Evolutionary conservation across 2,888 invertebrate species (phyloP), one percentile per base, ranked within the genome.

Genomic region (Athalia circularis): DNA sequence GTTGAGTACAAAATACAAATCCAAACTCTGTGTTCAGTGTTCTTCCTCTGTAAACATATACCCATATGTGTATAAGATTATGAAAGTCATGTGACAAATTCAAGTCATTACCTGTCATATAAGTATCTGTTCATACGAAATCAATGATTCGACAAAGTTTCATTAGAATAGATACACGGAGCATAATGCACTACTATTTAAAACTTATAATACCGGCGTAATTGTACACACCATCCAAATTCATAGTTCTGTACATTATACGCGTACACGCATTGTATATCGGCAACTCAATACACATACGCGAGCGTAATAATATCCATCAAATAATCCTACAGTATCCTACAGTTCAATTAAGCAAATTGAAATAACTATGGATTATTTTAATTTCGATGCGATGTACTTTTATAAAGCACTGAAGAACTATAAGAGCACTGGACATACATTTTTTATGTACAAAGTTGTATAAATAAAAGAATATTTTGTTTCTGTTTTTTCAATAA

Each of bases 1-100:
- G 79, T 82, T 80, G 80, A 82, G 82, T 79, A 82, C 80, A 80
- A 82, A 81, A 75, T 79, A 74, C 80, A 80, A 82, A 80, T 79
- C 77, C 68, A 82, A 82, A 79, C 80, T 81, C 80, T 80, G 82
- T 82, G 80, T 82, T 82, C 79, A 70, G 79, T 80, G 79, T 80
- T 80, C 79, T 80, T 70, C 79, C 70, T 64, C 76, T 70, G 29
- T 29, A 29, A 29, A 29, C 29, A 29, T 29, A 72, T 65, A 59
- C 54, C 48, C 13, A 74, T 77, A 11, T 43, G n/a, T 68, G 47
- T 59, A 45, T 72, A 72, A 72, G 45, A 47, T 59, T 57, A 47
- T 72, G 72, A 59, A 72, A 72, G 59, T 72, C 57, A 72, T 72
- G 72, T 72, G 72, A 72, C 59, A 72, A 72, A 13, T 59, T 72